phyloP scores from a whole-genome alignment of 2,888 invertebrate genomes.

The Leucophenga montana region DNA sequence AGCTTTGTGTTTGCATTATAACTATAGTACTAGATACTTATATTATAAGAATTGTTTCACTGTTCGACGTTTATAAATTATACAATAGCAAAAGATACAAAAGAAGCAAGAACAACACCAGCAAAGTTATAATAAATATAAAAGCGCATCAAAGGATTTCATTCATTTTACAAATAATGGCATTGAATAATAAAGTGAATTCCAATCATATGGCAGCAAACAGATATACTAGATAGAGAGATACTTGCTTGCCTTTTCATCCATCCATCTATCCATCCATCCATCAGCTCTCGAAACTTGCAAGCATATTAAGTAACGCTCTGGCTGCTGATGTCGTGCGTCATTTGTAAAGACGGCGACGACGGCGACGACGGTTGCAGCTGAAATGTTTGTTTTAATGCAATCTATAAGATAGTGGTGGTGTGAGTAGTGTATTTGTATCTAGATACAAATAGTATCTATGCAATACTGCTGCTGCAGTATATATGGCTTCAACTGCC shows the following conservation, averaged over 20 bases:
- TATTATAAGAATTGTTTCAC: too few species aligned
- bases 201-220: slow-evolving; percentile 11
- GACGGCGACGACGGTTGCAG: background rate
- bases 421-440: background rate
- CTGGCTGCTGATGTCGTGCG: slow-evolving; percentile 7
- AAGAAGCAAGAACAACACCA: background rate
- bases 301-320: slow-evolving; percentile 21
- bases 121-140: slow-evolving; percentile 10
- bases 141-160: slow-evolving; percentile 32
- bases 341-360: too few species aligned
- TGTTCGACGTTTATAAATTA: background rate
- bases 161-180: slow-evolving; percentile 29
- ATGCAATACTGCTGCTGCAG: slow-evolving; percentile 8
- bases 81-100: background rate
- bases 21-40: too few species aligned
- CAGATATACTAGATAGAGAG: background rate
- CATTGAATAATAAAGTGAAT: slow-evolving; percentile 25
- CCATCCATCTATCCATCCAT: background rate
- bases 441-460: slow-evolving; percentile 5
- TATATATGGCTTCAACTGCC: too few species aligned
- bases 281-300: background rate
- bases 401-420: slow-evolving; percentile 9
- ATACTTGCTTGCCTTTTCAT: too few species aligned
- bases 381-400: slow-evolving; percentile 17
- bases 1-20: too few species aligned